Conservation (phyloP, 2,797 vertebrate genomes). For the Liasis olivaceus region DNA sequence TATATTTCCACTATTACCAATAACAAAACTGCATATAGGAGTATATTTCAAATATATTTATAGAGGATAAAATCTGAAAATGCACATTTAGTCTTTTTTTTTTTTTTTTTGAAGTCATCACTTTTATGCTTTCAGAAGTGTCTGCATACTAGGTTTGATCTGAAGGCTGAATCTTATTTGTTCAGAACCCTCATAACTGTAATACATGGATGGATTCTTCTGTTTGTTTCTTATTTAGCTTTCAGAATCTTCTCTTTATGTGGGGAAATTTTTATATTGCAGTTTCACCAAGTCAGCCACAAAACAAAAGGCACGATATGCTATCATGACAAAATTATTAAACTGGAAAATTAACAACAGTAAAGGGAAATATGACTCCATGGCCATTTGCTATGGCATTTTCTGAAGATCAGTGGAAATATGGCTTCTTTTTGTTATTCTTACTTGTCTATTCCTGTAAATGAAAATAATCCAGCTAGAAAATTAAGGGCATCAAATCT, state of each 20-base stretch:
- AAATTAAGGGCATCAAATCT: background rate
- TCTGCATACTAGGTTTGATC: background rate
- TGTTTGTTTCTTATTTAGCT: constrained; percentile 18
- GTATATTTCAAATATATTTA: background rate
- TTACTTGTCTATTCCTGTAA: background rate
- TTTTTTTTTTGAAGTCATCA: background rate
- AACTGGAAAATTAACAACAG: constrained; percentile 6
- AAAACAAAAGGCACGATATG: background rate
- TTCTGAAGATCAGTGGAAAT: background rate
- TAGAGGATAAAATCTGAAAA: background rate
- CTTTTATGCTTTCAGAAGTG: background rate
- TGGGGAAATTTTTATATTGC: constrained; percentile 4
- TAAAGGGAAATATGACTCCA: background rate
- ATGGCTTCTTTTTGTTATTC: background rate
- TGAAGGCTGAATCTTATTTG: background rate
- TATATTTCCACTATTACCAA: background rate
- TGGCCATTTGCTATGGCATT: background rate
- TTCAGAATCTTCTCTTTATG: constrained; percentile 1
- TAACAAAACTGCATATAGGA: background rate
- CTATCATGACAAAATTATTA: constrained; percentile 21
- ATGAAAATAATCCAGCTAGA: constrained; percentile 4
- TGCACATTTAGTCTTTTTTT: background rate
- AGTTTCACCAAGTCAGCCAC: background rate
- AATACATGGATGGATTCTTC: background rate
- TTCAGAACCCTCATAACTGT: constrained; percentile 14